Evolutionary conservation across 2,888 invertebrate species (phyloP), one percentile per base, ranked within the genome.

Genomic region (Acanthosepion esculentum): DNA sequence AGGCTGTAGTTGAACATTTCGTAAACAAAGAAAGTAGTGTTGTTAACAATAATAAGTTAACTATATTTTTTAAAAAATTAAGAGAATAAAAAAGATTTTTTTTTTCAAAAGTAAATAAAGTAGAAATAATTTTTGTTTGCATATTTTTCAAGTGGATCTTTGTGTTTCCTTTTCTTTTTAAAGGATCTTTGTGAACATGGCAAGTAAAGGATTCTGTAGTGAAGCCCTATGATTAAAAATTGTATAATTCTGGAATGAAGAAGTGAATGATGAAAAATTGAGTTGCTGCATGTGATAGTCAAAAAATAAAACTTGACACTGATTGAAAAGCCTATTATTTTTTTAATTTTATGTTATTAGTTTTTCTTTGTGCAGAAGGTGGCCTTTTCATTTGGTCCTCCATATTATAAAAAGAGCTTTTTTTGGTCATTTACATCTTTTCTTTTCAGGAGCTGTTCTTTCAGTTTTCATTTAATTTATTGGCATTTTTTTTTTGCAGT

Each of bases 221-320:
- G 78, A 78, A 78, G 78, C 78, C 78, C 78, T 78, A 78, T 78
- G 78, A 78, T 78, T 78, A 78, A 78, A 78, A n/a, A 78, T 78
- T 78, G 78, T 78, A 78, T 78, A 78, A 78, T 78, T 78, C 78
- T 78, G 78, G n/a, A n/a, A 78, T 78, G 78, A n/a, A 78, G n/a
- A 8, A 10, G n/a, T 78, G 78, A 78, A 78, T 33, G 78, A 78
- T 78, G 78, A 78, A n/a, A 78, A 12, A n/a, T 78, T 78, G n/a
- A 78, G 78, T 78, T 78, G n/a, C 78, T 78, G 78, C 78, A n/a
- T 78, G 78, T 78, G 78, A 5, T n/a, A 15, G n/a, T 12, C n/a
- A 33, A 78, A 10, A 33, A 78, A 78, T 78, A 78, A n/a, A 78
- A 33, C n/a, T 78, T 78, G 78, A n/a, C n/a, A 78, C 18, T n/a